phyloP scores from a whole-genome alignment of 2,888 invertebrate genomes.

The Cerceris rybyensis region DNA sequence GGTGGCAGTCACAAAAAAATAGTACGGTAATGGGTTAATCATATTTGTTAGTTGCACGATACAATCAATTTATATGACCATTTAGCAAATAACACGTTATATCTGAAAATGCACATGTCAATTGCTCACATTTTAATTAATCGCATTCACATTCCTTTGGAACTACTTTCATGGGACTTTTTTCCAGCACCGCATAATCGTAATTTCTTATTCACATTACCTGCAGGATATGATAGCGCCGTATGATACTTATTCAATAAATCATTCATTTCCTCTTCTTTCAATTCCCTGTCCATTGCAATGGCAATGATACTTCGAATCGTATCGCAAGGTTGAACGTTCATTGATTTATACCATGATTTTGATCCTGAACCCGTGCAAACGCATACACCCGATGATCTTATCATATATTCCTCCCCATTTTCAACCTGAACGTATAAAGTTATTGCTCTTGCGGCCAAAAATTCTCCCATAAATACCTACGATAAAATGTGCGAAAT shows the following conservation, averaged over 20 bases:
- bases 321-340: constrained; percentile 47
- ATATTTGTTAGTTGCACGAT: no score
- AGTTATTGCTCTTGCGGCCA: constrained; percentile 95
- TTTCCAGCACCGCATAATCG: not conserved
- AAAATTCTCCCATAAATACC: constrained; percentile 97
- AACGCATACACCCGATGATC: constrained; percentile 96
- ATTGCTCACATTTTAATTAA: not conserved
- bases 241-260: constrained; percentile 41
- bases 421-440: constrained; percentile 91
- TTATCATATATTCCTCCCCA: constrained; percentile 89
- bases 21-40: no score
- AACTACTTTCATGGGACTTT: not conserved
- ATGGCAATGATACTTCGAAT: constrained; percentile 56
- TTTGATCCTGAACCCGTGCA: constrained; percentile 98
- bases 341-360: constrained; percentile 88
- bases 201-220: constrained; percentile 24
- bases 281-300: constrained; percentile 57
- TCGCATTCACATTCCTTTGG: not conserved
- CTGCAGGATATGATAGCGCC: constrained; percentile 43
- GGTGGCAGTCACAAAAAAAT: no score
- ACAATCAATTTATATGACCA: no score
- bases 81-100: no score
- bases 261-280: constrained; percentile 29
- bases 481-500: constrained; percentile 71
- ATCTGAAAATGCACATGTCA: no score